phyloP scores from a whole-genome alignment of 2,113 vertebrate species.

The Barnardius zonarius region DNA sequence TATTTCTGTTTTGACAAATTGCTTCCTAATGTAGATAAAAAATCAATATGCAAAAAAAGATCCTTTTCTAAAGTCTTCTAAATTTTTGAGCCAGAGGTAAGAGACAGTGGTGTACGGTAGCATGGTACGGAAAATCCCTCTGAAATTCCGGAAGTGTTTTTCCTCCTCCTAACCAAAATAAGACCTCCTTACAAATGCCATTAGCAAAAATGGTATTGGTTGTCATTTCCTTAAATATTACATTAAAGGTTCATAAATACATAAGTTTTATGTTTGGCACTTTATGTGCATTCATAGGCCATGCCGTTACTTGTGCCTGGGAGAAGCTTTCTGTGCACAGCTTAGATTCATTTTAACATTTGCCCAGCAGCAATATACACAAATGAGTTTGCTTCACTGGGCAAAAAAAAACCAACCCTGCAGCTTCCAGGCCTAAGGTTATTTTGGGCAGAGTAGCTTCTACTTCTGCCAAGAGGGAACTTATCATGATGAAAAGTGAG shows the following conservation, averaged over 20 bases:
- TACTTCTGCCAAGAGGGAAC: not conserved
- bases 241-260: not conserved
- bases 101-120: not conserved
- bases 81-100: not conserved
- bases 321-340: not conserved
- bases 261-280: not conserved
- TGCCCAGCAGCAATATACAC: not conserved
- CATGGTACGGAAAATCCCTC: not conserved
- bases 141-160: not conserved
- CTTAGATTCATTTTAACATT: not conserved
- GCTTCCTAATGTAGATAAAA: not conserved
- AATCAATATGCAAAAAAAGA: not conserved
- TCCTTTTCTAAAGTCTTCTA: not conserved
- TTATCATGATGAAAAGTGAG: not conserved
- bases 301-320: not conserved
- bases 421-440: not conserved
- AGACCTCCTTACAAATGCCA: not conserved
- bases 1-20: not conserved
- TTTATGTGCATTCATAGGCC: not conserved
- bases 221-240: not conserved
- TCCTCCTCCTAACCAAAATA: not conserved
- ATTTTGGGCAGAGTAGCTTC: not conserved
- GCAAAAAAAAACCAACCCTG: not conserved
- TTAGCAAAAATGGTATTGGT: not conserved
- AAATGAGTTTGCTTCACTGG: not conserved